Evolutionary conservation across 1,140 invertebrate species (phyloP).

Genomic region (Scaptomyza montana): DNA sequence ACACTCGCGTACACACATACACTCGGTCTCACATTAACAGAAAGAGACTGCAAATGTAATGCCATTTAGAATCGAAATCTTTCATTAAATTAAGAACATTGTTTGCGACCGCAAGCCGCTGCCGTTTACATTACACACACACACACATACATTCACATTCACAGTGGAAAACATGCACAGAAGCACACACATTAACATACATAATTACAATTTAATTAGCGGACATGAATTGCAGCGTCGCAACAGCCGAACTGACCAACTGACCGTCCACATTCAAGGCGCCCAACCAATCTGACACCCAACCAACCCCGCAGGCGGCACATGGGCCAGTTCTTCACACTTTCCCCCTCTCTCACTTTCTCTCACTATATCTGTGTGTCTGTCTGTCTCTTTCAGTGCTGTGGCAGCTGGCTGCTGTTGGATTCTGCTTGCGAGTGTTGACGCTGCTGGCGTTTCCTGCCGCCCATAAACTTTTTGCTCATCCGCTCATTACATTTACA

Average conservation of each 20-base stretch:
- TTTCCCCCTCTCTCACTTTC: neutral
- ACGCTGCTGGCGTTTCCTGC: conserved; percentile 70
- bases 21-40: no score
- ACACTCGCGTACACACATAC: neutral
- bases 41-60: conserved; percentile 61
- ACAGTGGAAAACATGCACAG: conserved; percentile 26
- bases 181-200: conserved; percentile 70
- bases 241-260: conserved; percentile 36
- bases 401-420: conserved; percentile 15
- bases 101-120: conserved; percentile 56
- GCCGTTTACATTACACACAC: conserved; percentile 17
- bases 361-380: neutral
- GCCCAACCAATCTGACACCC: neutral
- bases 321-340: conserved; percentile 1
- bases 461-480: conserved; percentile 68
- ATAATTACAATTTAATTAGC: conserved; percentile 82
- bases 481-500: conserved; percentile 55
- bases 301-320: neutral
- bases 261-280: conserved; percentile 34
- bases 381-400: neutral
- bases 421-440: conserved; percentile 58
- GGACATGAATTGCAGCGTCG: conserved; percentile 74
- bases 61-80: conserved; percentile 79
- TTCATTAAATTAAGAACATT: conserved; percentile 80
- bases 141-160: conserved; percentile 1